Percentiles rank a stretch among this genome's conserved stretches.
These are phyloP conservation scores for Mythimna impura DNA, from an alignment of 2,888 invertebrate species.

Conservation along the genomic window DNA sequence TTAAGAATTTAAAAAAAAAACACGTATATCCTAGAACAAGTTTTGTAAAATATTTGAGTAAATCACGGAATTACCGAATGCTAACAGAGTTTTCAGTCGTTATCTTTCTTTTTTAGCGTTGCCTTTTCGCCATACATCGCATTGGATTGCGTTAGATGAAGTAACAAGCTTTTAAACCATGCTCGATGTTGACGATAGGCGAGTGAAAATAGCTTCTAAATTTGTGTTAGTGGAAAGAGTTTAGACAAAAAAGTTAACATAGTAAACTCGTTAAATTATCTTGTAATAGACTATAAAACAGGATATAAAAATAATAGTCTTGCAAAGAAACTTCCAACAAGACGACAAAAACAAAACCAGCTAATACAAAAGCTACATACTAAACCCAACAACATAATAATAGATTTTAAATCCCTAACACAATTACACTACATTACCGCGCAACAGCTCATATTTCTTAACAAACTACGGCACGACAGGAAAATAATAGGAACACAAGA, in stretches of 20 bases:
- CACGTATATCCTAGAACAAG: too few relatives aligned
- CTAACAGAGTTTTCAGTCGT: too few relatives aligned
- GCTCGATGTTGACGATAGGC: too few relatives aligned
- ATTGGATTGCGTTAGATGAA: too few relatives aligned
- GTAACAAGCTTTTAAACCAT: too few relatives aligned
- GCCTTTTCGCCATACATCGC: too few relatives aligned
- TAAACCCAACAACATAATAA: slow-evolving; percentile 37
- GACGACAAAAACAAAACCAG: not conserved
- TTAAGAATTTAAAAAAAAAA: too few relatives aligned
- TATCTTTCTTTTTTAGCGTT: too few relatives aligned
- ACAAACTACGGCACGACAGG: slow-evolving; percentile 35
- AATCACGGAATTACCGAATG: too few relatives aligned
- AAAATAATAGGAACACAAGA: slow-evolving; percentile 50
- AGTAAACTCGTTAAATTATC: not conserved
- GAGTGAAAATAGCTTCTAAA: too few relatives aligned
- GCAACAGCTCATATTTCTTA: slow-evolving; percentile 43
- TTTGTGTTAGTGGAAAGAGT: not conserved
- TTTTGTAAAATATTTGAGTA: too few relatives aligned
- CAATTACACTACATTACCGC: slow-evolving; percentile 54
- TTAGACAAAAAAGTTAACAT: not conserved
- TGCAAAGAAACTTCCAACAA: not conserved
- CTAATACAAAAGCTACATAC: not conserved
- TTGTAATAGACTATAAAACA: not conserved
- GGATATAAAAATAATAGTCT: not conserved
- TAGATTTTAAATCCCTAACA: slow-evolving; percentile 52